Percentiles rank a stretch among this genome's conserved stretches.
Evolutionary conservation across 1,140 invertebrate genomes (phyloP).

Genomic region (Penaeus japonicus): DNA sequence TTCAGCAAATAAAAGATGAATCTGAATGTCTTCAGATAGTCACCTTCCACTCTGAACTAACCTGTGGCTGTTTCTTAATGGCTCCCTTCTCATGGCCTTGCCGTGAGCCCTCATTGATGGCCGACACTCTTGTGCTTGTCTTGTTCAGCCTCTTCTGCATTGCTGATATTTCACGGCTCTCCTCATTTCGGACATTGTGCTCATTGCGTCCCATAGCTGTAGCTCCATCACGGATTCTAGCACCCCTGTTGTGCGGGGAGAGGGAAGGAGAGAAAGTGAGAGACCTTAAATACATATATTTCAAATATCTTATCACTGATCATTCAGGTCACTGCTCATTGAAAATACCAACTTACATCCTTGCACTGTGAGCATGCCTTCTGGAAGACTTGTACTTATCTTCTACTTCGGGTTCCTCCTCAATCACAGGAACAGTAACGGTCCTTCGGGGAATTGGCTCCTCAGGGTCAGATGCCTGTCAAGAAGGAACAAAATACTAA

Average conservation of each 20-base stretch:
- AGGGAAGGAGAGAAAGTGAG: background rate
- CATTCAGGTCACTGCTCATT: too few species aligned
- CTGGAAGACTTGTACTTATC: background rate
- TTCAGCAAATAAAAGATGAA: background rate
- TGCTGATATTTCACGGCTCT: constrained; percentile 47
- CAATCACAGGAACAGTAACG: background rate
- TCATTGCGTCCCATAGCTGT: background rate
- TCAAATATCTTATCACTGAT: too few species aligned
- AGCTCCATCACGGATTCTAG: background rate
- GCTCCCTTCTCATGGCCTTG: constrained; percentile 50
- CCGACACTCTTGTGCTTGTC: constrained; percentile 22
- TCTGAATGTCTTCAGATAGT: background rate
- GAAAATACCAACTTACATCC: background rate
- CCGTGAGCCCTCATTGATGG: constrained; percentile 43
- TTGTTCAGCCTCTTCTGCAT: constrained; percentile 51
- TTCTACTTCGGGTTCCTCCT: background rate
- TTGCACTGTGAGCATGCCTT: background rate
- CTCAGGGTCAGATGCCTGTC: background rate
- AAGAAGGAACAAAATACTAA: background rate
- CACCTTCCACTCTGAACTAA: background rate
- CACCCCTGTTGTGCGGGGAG: background rate
- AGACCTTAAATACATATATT: background rate
- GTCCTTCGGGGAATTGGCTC: background rate
- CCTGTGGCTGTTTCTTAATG: constrained; percentile 50
- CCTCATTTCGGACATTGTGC: constrained; percentile 18